Evolutionary conservation across 2,888 invertebrate species (phyloP).

Genomic region (Dendrolimus pini): DNA sequence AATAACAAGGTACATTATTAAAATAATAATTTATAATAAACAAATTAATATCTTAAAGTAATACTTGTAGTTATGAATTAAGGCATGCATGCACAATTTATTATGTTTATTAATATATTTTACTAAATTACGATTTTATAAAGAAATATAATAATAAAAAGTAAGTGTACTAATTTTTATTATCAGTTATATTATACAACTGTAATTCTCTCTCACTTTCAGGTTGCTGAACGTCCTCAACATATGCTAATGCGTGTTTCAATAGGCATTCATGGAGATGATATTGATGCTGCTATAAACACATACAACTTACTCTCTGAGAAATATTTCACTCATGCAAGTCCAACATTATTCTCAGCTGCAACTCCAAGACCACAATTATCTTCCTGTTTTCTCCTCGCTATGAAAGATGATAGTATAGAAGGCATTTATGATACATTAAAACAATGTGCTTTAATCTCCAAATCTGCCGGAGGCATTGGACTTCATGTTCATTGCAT

Average conservation of each 20-base stretch:
- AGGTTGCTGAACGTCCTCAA: constrained; percentile 96
- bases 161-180: no score
- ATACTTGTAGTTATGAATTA: no score
- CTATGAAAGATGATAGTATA: constrained; percentile 96
- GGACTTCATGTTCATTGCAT: constrained; percentile 98
- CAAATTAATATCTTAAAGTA: no score
- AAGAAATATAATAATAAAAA: no score
- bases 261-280: constrained; percentile 96
- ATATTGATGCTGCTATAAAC: constrained; percentile 94
- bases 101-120: no score
- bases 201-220: background rate
- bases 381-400: constrained; percentile 96
- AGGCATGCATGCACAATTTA: no score
- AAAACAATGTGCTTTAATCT: constrained; percentile 95
- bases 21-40: no score
- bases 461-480: constrained; percentile 98
- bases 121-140: no score
- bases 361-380: constrained; percentile 94
- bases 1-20: constrained; percentile 80
- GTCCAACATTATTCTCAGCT: constrained; percentile 97
- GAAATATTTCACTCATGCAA: constrained; percentile 97
- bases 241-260: constrained; percentile 99
- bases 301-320: constrained; percentile 97
- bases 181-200: no score
- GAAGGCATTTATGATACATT: constrained; percentile 96